phyloP scores from a whole-genome alignment of 2,888 invertebrate genomes.

The Diploptera punctata region DNA sequence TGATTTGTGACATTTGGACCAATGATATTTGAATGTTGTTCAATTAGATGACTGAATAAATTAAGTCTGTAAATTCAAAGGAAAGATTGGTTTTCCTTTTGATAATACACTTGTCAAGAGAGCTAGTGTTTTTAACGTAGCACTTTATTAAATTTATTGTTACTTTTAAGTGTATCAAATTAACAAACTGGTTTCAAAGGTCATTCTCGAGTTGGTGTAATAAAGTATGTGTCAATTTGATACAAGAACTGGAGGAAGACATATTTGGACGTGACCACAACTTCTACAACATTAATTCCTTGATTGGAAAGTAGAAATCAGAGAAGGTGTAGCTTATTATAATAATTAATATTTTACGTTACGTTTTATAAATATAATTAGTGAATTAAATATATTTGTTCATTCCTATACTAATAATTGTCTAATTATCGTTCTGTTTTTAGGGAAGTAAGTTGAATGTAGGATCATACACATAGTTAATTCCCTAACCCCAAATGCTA shows the following conservation, averaged over 20 bases:
- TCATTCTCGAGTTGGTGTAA: background rate
- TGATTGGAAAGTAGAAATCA: background rate
- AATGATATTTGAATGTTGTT: background rate
- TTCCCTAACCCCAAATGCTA: no score
- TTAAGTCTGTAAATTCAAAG: background rate
- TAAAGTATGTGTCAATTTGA: background rate
- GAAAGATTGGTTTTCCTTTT: background rate
- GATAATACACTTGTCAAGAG: background rate
- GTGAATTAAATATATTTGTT: no score
- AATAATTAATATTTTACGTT: no score
- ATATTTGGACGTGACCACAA: background rate
- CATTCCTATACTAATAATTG: no score
- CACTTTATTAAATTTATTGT: background rate
- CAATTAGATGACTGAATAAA: background rate
- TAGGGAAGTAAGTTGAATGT: no score
- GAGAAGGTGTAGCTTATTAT: background rate
- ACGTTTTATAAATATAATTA: no score
- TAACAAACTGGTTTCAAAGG: constrained; percentile 1
- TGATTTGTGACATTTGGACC: no score
- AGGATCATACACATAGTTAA: no score
- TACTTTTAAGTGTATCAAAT: background rate
- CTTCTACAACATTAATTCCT: background rate
- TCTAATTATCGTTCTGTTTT: no score
- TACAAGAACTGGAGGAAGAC: background rate
- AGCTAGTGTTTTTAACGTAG: background rate